Base-by-base conservation (phyloP, 2,888 invertebrate genomes). In the Lasius platythorax region DNA sequence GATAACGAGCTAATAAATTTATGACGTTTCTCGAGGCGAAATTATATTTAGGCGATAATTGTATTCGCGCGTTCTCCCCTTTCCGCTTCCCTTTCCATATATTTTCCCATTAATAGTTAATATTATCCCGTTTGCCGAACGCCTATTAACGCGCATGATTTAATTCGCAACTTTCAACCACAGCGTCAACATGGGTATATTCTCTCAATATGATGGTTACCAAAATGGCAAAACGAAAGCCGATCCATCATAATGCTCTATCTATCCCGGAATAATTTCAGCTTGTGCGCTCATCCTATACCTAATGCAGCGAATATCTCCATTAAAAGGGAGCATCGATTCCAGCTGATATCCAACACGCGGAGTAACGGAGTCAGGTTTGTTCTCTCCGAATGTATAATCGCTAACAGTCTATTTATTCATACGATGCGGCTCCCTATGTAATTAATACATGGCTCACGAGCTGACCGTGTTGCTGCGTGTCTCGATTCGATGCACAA, bases 231-330 rank as follows among this genome's bases (percentile, higher is more conserved):
- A 53, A 68, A 53, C 61, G 37, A 67, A 74, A 74, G 66, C 74
- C 85, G 85, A 91, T 90, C 86, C 82, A 91, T 90, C 90, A 90
- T 88, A 84, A 89, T 85, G 87, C 78, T 85, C 85, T 66, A 88
- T 91, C 87, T 87, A 87, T 89, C 84, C 81, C 70, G 83, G 66
- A 88, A 90, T 82, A 84, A 85, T 81, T 88, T 82, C 82, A 58
- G 85, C 33, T 83, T 73, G 83, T 28, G 83, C 75, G 84, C 82
- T 87, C 74, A 78, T 75, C 82, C 86, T 83, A 83, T 85, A 53
- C 8, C 82, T 83, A 82, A 89, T 88, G 76, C 79, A 70, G 78
- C 85, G 85, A 81, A 85, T 87, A 84, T 87, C 87, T 83, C 84
- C 72, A 78, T 88, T 82, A 86, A 88, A 90, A 84, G 72, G 84